Evolutionary conservation across 2,888 invertebrate genomes (phyloP), one percentile per base, ranked within the genome.

Genomic region (Cepaea hortensis): DNA sequence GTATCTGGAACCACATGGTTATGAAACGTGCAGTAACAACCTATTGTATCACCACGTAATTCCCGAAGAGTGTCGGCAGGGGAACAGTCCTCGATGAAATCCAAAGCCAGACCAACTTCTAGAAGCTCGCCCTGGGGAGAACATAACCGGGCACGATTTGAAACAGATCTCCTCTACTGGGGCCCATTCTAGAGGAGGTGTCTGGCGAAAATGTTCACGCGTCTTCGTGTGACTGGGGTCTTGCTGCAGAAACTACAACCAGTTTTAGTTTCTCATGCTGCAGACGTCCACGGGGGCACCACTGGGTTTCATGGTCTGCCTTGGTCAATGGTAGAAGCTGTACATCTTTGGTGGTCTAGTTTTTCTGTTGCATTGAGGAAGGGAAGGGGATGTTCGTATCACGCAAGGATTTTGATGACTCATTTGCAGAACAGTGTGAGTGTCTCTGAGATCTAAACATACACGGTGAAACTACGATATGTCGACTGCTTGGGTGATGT

Each of bases 141-240:
- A 3, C 62, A 35, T 50, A 85, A 79, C 77, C 62, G 35, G 70
- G 76, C 62, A 65, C 48, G 79, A 79, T 79, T 79, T 79, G 85
- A 85, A 85, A 85, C 79, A 85, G 85, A 70, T 11, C 85, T 48
- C 11, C 68, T 35, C 79, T 55, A 46, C 79, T 70, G 85, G 79
- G 77, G 55, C 48, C 50, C 85, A 68, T 85, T 70, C 5, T 35
- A 9, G 9, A 46, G 46, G 70, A 85, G 55, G 18, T 70, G 85
- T 55, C 77, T 18, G 50, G 79, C 23, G 55, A 61, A 48, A 70
- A 50, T 55, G 46, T 68, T 77, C 68, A 23, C 79, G 20, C 35
- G 13, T 61, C 20, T 13, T 9, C 0, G n/a, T 20, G 65, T n/a
- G 76, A 13, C 50, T 9, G 35, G 65, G 11, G n/a, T 35, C 55